phyloP scores from a whole-genome alignment of 2,797 vertebrate species.

The Aldrovandia affinis region DNA sequence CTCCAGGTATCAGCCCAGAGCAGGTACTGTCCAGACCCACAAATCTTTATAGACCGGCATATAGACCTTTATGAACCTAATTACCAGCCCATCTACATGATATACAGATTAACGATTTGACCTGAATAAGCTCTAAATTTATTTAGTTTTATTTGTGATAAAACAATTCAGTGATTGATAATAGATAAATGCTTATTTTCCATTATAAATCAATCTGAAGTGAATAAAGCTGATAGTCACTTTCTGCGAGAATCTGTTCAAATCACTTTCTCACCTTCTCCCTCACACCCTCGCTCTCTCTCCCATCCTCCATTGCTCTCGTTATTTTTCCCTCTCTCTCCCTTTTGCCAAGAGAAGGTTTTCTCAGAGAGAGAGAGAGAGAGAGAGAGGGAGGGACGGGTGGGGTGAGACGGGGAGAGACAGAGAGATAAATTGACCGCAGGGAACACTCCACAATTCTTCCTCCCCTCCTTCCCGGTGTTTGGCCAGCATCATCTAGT shows the following conservation, averaged over 20 bases:
- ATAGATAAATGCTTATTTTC: not conserved
- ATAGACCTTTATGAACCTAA: constrained; percentile 4
- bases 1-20: not conserved
- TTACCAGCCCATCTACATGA: not conserved
- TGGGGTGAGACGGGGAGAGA: not conserved
- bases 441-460: not conserved
- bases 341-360: too few species aligned
- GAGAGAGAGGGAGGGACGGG: not conserved
- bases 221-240: too few species aligned
- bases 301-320: too few species aligned
- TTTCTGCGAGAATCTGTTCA: too few species aligned
- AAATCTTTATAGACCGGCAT: not conserved
- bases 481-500: not conserved
- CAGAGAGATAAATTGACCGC: not conserved
- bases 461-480: not conserved
- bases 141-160: not conserved
- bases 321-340: too few species aligned
- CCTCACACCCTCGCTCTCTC: too few species aligned
- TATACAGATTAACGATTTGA: not conserved
- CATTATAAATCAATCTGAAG: not conserved
- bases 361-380: too few species aligned
- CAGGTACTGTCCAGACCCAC: not conserved
- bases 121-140: not conserved
- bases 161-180: constrained; percentile 10
- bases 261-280: too few species aligned